Evolutionary conservation across 2,113 vertebrate species (phyloP), one percentile per base, ranked within the genome.

Genomic region (Amia ocellicauda): DNA sequence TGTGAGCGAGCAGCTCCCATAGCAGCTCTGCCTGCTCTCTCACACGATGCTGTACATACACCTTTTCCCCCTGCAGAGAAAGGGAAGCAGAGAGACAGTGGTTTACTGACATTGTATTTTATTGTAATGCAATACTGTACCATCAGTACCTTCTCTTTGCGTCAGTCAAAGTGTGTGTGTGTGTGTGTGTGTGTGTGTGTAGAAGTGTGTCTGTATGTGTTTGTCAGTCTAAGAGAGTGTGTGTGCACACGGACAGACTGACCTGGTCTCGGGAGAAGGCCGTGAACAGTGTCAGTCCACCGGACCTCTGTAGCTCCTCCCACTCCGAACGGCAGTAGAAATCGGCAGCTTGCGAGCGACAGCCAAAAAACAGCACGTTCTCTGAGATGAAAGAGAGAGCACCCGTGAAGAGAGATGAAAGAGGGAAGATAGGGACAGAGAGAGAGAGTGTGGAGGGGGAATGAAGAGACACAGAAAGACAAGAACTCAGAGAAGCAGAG

Each of bases 251-350:
- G 20, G 14, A n/a, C 1, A 7, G 22, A 66, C 78, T 70, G 23
- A 98, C 96, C 94, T 99, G 97, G 60, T 98, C 97, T 56, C 94
- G 86, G 45, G 96, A 98, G 74, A 99, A 99, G 17, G 97, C 96
- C 0, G 92, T 93, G 63, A 95, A 83, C n/a, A 98, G 80, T 0
- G 26, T 87, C 79, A 98, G 77, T 19, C 80, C 79, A 42, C 87
- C 90, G 1, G 65, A 78, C 14, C 67, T 29, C 58, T 76, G 74
- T 74, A 93, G 83, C 24, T 83, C 86, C 65, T 86, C 86, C 96
- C 95, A 99, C 63, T 99, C 97, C 0, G 58, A 60, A n/a, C 78
- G 72, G 77, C 87, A 97, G 80, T 91, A 97, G 80, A 98, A 99
- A 73, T 98, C 97, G 68, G 89, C 91, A 51, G 77, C 75, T 74